Evolutionary conservation across 2,888 invertebrate genomes (phyloP).

Genomic region (Spicauda simplicius): DNA sequence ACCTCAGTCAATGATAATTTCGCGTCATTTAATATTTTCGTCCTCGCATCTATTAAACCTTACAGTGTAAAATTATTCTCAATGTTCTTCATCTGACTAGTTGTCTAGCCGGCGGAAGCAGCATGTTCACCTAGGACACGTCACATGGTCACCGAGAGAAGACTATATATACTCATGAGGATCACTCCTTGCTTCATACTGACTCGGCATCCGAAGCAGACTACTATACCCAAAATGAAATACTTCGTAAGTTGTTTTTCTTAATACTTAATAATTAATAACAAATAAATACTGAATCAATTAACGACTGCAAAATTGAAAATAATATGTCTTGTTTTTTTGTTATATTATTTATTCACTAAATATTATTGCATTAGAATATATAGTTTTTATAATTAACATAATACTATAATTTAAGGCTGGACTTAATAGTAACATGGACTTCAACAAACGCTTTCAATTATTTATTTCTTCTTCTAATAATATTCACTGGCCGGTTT

Average conservation of each 20-base stretch:
- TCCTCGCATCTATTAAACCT: constrained; percentile 9
- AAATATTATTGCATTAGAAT: too few species aligned
- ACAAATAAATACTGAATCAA: too few species aligned
- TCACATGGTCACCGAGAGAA: constrained; percentile 38
- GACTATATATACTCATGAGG: constrained; percentile 54
- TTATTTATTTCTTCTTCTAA: too few species aligned
- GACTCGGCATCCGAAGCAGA: constrained; percentile 42
- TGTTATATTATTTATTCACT: too few species aligned
- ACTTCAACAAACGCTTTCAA: too few species aligned
- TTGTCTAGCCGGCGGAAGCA: constrained; percentile 27
- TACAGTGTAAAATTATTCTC: constrained; percentile 27
- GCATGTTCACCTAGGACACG: constrained; percentile 42
- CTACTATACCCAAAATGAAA: constrained; percentile 58
- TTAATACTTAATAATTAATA: not conserved
- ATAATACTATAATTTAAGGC: too few species aligned
- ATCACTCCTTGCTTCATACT: constrained; percentile 44
- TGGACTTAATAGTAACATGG: too few species aligned
- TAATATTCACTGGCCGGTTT: too few species aligned
- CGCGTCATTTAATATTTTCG: too few species aligned
- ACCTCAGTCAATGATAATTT: too few species aligned
- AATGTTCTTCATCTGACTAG: constrained; percentile 18
- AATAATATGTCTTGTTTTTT: too few species aligned
- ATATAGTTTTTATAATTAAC: too few species aligned
- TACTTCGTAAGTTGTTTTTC: constrained; percentile 57
- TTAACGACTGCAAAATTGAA: not conserved